Percentiles rank a stretch among this genome's conserved stretches.
Evolutionary conservation across 1,140 invertebrate species (phyloP).

Genomic region (Bombus confusus): DNA sequence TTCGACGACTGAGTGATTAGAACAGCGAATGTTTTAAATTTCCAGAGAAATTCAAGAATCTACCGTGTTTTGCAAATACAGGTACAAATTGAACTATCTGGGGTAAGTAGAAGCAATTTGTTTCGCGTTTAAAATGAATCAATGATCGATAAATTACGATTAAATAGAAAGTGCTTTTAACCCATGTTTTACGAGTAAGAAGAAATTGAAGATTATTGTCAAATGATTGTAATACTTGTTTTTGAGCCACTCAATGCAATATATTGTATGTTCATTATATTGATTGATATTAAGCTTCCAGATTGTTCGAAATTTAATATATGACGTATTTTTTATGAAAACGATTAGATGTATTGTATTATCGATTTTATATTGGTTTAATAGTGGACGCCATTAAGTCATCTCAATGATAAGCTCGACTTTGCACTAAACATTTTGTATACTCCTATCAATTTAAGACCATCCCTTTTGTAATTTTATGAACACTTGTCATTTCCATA

Average conservation of each 20-base stretch:
- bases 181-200: slow-evolving; percentile 10
- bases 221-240: neutral
- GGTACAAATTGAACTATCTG: neutral
- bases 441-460: neutral
- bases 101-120: slow-evolving; percentile 15
- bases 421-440: neutral
- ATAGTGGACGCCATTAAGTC: slow-evolving; percentile 52
- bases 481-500: slow-evolving; percentile 41
- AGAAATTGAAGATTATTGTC: neutral
- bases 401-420: neutral
- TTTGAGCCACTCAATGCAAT: neutral
- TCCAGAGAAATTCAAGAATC: slow-evolving; percentile 47
- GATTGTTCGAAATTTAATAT: neutral
- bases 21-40: slow-evolving; percentile 62
- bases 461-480: slow-evolving; percentile 7
- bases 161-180: neutral
- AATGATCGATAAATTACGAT: neutral
- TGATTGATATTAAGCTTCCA: neutral
- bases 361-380: slow-evolving; percentile 40
- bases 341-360: neutral
- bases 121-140: neutral
- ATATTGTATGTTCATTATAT: neutral
- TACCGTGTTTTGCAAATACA: slow-evolving; percentile 16
- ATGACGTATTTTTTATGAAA: slow-evolving; percentile 13
- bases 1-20: slow-evolving; percentile 52